Conservation (phyloP, 2,888 invertebrate species). For the Stenodema calcarata region DNA sequence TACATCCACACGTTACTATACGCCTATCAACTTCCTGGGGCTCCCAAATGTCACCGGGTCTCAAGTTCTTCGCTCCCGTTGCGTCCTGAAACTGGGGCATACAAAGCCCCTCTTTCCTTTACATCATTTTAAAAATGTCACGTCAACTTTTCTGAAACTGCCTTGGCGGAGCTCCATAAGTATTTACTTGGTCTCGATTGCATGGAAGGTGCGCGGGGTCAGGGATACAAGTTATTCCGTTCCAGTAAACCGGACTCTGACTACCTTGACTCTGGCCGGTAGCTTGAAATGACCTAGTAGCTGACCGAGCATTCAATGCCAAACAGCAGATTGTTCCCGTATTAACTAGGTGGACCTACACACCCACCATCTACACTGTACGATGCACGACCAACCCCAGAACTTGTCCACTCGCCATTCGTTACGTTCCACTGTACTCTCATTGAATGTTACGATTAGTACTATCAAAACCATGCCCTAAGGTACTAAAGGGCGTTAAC, state of each 20-base stretch:
- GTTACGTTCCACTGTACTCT: too few relatives aligned
- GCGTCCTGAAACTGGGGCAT: background rate
- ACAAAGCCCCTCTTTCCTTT: background rate
- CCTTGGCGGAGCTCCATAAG: background rate
- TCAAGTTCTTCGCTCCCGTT: background rate
- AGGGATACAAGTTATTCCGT: constrained; percentile 12
- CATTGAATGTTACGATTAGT: too few relatives aligned
- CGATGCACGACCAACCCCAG: background rate
- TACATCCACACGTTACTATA: too few relatives aligned
- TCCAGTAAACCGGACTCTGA: constrained; percentile 5
- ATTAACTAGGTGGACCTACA: background rate
- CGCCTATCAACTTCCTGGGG: too few relatives aligned
- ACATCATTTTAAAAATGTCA: background rate
- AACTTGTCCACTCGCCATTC: background rate
- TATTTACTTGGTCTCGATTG: background rate
- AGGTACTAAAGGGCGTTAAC: too few relatives aligned
- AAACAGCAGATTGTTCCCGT: background rate
- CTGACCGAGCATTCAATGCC: background rate
- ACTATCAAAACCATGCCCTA: too few relatives aligned
- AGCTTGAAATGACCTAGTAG: background rate
- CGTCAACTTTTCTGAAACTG: background rate
- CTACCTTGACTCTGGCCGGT: background rate
- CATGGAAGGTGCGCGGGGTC: background rate
- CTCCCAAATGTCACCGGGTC: background rate
- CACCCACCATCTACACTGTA: background rate